phyloP scores from a whole-genome alignment of 2,113 vertebrate species.

The Notiomystis cincta region DNA sequence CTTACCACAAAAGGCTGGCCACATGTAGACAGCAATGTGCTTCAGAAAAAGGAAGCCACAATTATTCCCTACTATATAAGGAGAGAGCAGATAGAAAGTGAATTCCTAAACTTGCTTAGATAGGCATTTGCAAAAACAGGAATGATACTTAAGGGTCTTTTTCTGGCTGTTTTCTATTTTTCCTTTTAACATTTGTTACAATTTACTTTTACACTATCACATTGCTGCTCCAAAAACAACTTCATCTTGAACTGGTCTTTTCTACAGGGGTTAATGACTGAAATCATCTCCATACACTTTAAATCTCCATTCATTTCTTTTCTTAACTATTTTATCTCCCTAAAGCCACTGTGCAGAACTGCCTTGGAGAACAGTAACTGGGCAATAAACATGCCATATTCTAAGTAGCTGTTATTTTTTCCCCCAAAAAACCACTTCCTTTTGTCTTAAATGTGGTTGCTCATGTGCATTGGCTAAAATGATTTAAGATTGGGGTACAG shows the following conservation, averaged over 20 bases:
- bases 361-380: background rate
- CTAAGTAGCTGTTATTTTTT: background rate
- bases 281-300: background rate
- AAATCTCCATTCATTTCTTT: background rate
- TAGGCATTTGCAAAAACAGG: background rate
- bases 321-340: background rate
- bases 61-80: background rate
- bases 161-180: background rate
- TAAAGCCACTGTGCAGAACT: background rate
- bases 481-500: background rate
- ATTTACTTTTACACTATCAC: background rate
- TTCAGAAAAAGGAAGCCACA: background rate
- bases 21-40: background rate
- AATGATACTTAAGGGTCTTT: background rate
- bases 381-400: background rate
- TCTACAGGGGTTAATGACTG: background rate
- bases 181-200: background rate
- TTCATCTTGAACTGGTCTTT: background rate
- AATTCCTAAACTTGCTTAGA: conserved; percentile 1
- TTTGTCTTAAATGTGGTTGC: background rate
- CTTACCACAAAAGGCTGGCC: background rate
- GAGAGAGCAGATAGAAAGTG: background rate
- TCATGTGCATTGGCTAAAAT: background rate
- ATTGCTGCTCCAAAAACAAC: background rate
- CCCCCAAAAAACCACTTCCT: background rate